Base-by-base conservation (phyloP, 2,888 invertebrate species). In the Drosophila mimetica region DNA sequence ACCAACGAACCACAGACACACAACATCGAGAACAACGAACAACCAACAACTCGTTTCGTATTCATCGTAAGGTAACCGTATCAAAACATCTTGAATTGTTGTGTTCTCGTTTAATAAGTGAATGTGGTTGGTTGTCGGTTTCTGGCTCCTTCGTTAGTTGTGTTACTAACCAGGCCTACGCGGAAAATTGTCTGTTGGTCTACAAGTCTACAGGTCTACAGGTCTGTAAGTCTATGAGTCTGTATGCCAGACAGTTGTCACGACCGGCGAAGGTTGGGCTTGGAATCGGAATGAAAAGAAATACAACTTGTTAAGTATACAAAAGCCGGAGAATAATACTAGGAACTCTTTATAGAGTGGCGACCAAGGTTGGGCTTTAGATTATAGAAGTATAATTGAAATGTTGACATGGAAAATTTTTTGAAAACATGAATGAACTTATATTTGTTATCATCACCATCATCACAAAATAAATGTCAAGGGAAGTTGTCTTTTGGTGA, bases 21-120 rank as follows among this genome's bases (percentile, higher is more conserved):
- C 59, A 44, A 60, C 54, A 53, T 44, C 36, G 44, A 42, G 51
- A 70, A 69, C 70, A 54, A 42, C 73, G 64, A 28, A 28, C 28
- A 30, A 11, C 30, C 30, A 30, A 71, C 77, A 74, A 78, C 79
- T 87, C 73, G 79, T 76, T 74, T 75, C 67, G 61, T 59, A 54
- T 79, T 69, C 63, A 67, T 30, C 63, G 32, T 46, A 60, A 36
- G 53, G 48, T 48, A 42, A 46, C 77, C 72, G 39, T 81, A 74
- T 76, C 58, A 63, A 71, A 64, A 46, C 64, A 66, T 69, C 71
- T 76, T 51, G 63, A 70, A 42, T 67, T 60, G 55, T 69, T 60
- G 44, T 47, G 48, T 57, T 57, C 41, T 65, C 47, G 65, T 64
- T 66, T 42, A 67, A 54, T 48, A 61, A 61, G 60, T 61, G 64